Percentiles rank a stretch among this genome's conserved stretches.
phyloP scores from a whole-genome alignment of 2,113 vertebrate genomes.

The Danio rerio region DNA sequence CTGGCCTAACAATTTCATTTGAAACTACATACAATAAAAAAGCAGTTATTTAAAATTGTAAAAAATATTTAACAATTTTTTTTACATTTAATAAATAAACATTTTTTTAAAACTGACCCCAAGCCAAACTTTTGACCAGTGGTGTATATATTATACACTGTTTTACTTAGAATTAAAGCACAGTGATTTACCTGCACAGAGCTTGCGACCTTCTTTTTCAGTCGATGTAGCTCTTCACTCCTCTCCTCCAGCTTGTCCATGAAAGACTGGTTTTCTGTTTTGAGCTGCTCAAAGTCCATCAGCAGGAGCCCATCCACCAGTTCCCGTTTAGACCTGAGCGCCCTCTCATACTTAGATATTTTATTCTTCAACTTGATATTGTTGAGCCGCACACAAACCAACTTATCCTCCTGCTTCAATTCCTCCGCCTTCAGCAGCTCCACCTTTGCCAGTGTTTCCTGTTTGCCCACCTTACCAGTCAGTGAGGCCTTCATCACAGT shows the following conservation, averaged over 20 bases:
- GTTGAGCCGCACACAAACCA: constrained; percentile 68
- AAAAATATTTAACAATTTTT: too few species aligned
- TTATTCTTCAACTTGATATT: constrained; percentile 79
- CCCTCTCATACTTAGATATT: constrained; percentile 66
- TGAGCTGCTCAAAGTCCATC: constrained; percentile 77
- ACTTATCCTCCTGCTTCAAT: constrained; percentile 68
- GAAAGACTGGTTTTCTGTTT: constrained; percentile 78
- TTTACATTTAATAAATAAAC: too few species aligned
- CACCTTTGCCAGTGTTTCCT: constrained; percentile 63
- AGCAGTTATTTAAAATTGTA: too few species aligned
- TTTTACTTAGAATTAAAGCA: neutral
- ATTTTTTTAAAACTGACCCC: too few species aligned
- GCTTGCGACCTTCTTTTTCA: constrained; percentile 72
- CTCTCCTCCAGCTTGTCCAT: constrained; percentile 70
- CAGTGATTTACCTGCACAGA: constrained; percentile 63
- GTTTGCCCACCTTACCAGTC: constrained; percentile 59
- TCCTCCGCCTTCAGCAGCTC: constrained; percentile 70
- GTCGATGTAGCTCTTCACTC: constrained; percentile 72
- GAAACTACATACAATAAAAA: too few species aligned
- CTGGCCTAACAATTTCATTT: too few species aligned
- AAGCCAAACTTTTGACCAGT: neutral
- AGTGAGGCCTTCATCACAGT: constrained; percentile 62
- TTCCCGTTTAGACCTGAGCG: constrained; percentile 66
- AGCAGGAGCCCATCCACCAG: constrained; percentile 63
- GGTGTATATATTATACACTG: neutral